A percentile compares a stretch with the other conserved stretches of the same genome.
These are phyloP conservation scores for Ceratina japonica DNA, from an alignment of 1,140 invertebrate species.

Conservation along the genomic window DNA sequence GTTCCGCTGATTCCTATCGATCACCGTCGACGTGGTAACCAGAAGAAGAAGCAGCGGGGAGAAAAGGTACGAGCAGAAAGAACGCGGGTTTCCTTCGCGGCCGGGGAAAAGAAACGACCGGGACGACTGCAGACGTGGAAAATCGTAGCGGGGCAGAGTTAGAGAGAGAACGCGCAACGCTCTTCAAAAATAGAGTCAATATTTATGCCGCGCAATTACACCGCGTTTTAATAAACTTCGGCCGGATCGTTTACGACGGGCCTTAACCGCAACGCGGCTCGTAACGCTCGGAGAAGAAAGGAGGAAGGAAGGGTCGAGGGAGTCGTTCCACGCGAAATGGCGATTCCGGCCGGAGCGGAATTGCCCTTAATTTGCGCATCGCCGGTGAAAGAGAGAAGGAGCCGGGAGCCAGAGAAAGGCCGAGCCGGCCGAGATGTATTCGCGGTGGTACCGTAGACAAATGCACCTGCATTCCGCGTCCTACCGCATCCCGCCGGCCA, in stretches of 20 bases:
- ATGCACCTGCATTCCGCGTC: slow-evolving; percentile 62
- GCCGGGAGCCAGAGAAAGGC: not conserved
- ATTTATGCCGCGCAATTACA: slow-evolving; percentile 59
- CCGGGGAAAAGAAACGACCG: slow-evolving; percentile 32
- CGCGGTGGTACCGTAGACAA: slow-evolving; percentile 59
- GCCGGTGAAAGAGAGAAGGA: slow-evolving; percentile 8
- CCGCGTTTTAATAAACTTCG: slow-evolving; percentile 59
- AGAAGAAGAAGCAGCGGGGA: too few relatives aligned
- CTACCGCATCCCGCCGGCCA: slow-evolving; percentile 57
- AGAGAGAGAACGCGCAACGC: slow-evolving; percentile 33
- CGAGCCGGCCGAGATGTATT: slow-evolving; percentile 27
- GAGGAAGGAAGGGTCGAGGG: not conserved
- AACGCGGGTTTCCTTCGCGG: not conserved
- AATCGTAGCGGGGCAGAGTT: not conserved
- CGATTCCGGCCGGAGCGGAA: slow-evolving; percentile 56
- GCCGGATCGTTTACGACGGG: slow-evolving; percentile 47
- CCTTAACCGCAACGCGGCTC: not conserved
- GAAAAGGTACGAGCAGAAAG: not conserved
- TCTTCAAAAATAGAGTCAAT: slow-evolving; percentile 31
- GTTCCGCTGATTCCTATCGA: slow-evolving; percentile 8
- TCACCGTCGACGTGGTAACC: not conserved
- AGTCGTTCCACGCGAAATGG: slow-evolving; percentile 61
- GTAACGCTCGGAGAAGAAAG: not conserved
- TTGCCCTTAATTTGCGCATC: slow-evolving; percentile 65
- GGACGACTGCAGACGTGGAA: not conserved